These are phyloP conservation scores for Phortica variegata DNA, from an alignment of 1,140 invertebrate genomes.

Conservation along the genomic window DNA sequence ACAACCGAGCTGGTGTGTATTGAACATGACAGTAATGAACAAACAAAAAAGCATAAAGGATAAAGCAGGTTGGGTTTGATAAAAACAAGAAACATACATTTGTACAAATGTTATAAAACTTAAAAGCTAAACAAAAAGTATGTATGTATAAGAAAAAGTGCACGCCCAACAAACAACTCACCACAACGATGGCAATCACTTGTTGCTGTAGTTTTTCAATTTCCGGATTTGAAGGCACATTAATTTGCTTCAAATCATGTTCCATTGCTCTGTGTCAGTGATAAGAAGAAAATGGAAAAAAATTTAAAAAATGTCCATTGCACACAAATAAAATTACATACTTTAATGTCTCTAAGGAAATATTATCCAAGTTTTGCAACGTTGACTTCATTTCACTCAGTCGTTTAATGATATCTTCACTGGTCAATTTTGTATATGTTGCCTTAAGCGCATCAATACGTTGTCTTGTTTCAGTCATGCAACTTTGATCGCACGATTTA, in stretches of 20 bases:
- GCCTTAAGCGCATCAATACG: constrained; percentile 57
- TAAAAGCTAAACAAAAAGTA: constrained; percentile 4
- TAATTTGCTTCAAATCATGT: constrained; percentile 52
- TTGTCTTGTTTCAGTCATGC: constrained; percentile 66
- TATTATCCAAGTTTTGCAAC: constrained; percentile 54
- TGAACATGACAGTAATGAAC: constrained; percentile 4
- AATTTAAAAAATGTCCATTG: neutral
- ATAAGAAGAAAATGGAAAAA: neutral
- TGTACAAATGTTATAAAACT: constrained; percentile 7
- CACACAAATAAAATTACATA: constrained; percentile 6
- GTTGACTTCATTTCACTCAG: constrained; percentile 52
- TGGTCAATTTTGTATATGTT: constrained; percentile 47
- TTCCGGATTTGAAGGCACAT: constrained; percentile 52
- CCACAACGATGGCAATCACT: constrained; percentile 56
- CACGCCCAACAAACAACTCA: constrained; percentile 26
- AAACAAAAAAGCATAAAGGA: constrained; percentile 13
- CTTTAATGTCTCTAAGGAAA: constrained; percentile 52
- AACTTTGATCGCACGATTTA: constrained; percentile 66
- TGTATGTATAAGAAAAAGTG: constrained; percentile 1
- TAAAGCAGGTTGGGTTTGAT: no score
- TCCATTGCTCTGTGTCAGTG: constrained; percentile 47
- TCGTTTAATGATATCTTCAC: constrained; percentile 49
- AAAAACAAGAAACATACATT: constrained; percentile 7
- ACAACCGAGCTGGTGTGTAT: no score
- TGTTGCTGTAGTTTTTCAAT: constrained; percentile 54